phyloP scores from a whole-genome alignment of 2,797 vertebrate species.

The Sandelia bainsii region DNA sequence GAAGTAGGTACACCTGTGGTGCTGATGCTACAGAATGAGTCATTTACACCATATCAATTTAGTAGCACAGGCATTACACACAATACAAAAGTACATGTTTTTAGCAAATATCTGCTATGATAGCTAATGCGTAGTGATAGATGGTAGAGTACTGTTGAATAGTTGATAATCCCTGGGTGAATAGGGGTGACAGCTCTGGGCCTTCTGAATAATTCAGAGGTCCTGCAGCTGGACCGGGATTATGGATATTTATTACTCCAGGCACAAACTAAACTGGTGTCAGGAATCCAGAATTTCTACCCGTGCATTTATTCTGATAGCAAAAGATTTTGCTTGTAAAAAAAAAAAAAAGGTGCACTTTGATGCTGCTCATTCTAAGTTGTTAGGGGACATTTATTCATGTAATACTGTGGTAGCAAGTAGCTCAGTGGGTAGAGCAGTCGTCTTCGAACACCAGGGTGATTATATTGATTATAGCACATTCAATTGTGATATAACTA shows the following conservation, averaged over 20 bases:
- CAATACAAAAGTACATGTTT: background rate
- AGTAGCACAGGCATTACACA: background rate
- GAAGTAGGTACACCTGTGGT: background rate
- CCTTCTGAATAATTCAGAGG: constrained; percentile 27
- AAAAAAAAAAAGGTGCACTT: background rate
- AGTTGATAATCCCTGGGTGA: background rate
- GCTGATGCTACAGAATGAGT: background rate
- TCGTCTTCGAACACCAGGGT: too few relatives aligned
- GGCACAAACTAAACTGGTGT: constrained; percentile 8
- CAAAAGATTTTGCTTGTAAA: background rate
- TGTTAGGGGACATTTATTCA: too few relatives aligned
- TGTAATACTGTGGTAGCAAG: background rate
- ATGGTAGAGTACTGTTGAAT: background rate
- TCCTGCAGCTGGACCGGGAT: background rate
- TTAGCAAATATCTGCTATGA: background rate
- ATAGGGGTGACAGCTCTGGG: background rate
- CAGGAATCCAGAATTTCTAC: constrained; percentile 6
- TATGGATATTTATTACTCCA: constrained; percentile 17
- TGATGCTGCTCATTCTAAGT: too few relatives aligned
- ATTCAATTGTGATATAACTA: background rate
- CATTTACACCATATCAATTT: background rate
- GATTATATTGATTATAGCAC: too few relatives aligned
- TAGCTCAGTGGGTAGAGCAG: too few relatives aligned
- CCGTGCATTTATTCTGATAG: background rate
- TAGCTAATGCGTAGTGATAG: background rate